phyloP scores from a whole-genome alignment of 2,113 vertebrate species.

The Microtus richardsoni region DNA sequence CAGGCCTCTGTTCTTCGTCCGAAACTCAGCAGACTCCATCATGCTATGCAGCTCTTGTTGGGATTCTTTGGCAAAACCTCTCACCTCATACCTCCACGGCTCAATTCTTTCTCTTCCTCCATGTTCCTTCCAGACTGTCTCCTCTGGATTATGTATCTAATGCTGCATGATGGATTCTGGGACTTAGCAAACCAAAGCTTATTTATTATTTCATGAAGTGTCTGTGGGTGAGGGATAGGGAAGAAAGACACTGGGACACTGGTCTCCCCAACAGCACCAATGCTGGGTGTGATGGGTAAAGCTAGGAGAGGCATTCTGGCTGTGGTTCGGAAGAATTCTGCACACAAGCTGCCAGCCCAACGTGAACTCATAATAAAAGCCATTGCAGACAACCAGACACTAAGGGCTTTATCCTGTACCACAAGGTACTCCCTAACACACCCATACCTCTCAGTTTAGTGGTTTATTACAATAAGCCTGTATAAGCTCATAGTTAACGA shows the following conservation, averaged over 20 bases:
- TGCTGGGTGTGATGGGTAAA: background rate
- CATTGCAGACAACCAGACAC: background rate
- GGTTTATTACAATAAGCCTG: background rate
- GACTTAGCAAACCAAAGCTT: background rate
- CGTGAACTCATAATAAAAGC: background rate
- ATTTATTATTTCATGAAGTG: background rate
- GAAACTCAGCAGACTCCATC: background rate
- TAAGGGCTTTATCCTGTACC: background rate
- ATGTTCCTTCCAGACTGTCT: background rate
- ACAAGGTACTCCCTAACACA: background rate
- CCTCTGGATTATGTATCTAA: background rate
- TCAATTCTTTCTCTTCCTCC: background rate
- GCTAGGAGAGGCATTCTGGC: background rate
- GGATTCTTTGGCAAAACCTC: background rate
- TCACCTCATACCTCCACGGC: background rate
- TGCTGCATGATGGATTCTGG: background rate
- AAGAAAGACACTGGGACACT: background rate
- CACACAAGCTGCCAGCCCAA: background rate
- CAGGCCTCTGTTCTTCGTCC: accelerated
- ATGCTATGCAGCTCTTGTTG: accelerated
- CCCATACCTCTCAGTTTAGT: accelerated
- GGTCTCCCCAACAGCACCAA: accelerated
- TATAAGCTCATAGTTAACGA: background rate
- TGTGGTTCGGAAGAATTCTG: background rate
- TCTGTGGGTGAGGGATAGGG: background rate